Base-by-base conservation (phyloP, 2,113 vertebrate species). In the Bubo scandiacus region DNA sequence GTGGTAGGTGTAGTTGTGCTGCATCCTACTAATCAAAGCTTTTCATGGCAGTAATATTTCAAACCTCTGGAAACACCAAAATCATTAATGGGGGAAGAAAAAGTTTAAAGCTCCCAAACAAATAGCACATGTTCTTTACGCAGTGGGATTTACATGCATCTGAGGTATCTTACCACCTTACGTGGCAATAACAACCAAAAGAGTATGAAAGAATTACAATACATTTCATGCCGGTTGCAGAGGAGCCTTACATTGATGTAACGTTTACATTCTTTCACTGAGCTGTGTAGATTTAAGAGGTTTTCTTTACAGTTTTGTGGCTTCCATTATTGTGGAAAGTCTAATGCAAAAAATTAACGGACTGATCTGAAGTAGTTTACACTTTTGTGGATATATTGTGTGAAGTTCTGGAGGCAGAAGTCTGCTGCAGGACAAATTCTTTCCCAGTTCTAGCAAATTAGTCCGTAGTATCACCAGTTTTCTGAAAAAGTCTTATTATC, bases 351-450 rank as follows among this genome's bases (percentile, higher is more conserved):
- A 59, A 63, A n/a, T 12, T 20, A 70, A 27, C 4, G 3, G 18
- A 7, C 13, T 75, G 23, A 32, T 66, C 7, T 9, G 52, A 86
- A 43, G 42, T 52, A 25, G 11, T 45, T 42, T 32, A 10, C 1
- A 2, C 5, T 70, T 87, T 0, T 0, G 22, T 63, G 21, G 25
- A 34, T 45, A 12, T 0, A 9, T 55, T 59, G 4, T 85, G 43
- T 72, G 77, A 72, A 54, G 45, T 70, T 79, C 16, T 61, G 81
- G 23, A 67, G 34, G 38, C 16, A 77, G 63, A 65, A 34, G 12
- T 43, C 34, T 40, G 17, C 38, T 86, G 10, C 25, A 23, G 11
- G 32, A 29, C 13, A 15, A 47, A 67, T 65, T 17, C 6, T 80
- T 70, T 52, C 22, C 26, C 15, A n/a, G 40, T 78, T 84, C 32